Base-by-base conservation (phyloP, 2,888 invertebrate species). In the Oxyteleia sp. region DNA sequence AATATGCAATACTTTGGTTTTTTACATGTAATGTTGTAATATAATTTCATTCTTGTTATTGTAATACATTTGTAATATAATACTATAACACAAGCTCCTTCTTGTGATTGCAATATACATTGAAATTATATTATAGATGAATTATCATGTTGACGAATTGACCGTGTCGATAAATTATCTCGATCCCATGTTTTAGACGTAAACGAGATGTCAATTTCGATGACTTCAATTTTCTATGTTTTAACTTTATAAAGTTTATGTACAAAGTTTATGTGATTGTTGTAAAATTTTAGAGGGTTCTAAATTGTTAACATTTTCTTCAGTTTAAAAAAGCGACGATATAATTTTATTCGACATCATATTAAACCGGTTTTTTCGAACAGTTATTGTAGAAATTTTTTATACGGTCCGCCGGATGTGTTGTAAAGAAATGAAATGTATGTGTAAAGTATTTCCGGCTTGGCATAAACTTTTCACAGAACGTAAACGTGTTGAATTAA, bases 171-270 rank as follows among this genome's bases (percentile, higher is more conserved):
- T n/a, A n/a, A n/a, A n/a, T n/a, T n/a, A n/a, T n/a, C n/a, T n/a
- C n/a, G n/a, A n/a, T n/a, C n/a, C n/a, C n/a, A 23, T 29, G 2
- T 63, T 45, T 63, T n/a, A 15, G n/a, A 29, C 45, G 7, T 47
- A 18, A 45, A 63, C 5, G 45, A 15, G 32, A 63, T 63, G 45
- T 47, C 13, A 16, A 10, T 61, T 20, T 18, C 26, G 8, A 23
- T 3, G 57, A 57, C 23, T 10, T 32, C 55, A 13, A 57, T 59
- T 59, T 59, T 59, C 43, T 43, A 15, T 43, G 15, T 74, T 63
- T 57, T 16, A n/a, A 64, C 66, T 75, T 45, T 11, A 66, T 75
- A 75, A 75, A 75, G 57, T 75, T 68, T 59, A 75, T 75, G 61
- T 49, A 47, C 23, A 75, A 57, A 75, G 66, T 75, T 63, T 75